These are phyloP conservation scores for Metallyticus violacea DNA, from an alignment of 2,888 invertebrate species.

Conservation along the genomic window DNA sequence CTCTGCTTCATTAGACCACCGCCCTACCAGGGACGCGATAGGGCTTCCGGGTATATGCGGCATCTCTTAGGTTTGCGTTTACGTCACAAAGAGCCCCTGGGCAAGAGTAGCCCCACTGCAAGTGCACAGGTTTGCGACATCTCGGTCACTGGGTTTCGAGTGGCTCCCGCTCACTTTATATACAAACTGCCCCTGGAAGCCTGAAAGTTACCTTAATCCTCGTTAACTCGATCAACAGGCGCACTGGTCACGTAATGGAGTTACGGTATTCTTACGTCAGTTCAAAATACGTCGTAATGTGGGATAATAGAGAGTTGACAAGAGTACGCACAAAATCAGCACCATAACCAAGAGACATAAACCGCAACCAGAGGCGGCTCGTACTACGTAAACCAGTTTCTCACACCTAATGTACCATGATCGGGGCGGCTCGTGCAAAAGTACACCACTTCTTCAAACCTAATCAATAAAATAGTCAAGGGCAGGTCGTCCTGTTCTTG, in stretches of 20 bases:
- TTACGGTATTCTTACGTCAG: neutral
- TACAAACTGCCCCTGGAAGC: neutral
- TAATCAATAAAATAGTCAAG: no score
- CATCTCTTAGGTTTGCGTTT: neutral
- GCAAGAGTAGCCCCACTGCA: no score
- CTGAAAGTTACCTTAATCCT: neutral
- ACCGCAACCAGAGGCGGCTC: neutral
- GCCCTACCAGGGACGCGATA: neutral
- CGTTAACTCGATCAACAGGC: no score
- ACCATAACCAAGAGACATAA: neutral
- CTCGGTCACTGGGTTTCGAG: neutral
- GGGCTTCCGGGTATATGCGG: neutral
- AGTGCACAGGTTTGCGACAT: neutral
- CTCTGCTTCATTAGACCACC: conserved; percentile 23
- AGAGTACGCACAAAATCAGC: no score
- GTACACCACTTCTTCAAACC: no score
- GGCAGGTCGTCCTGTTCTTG: no score
- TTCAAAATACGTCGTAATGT: neutral
- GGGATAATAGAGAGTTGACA: neutral
- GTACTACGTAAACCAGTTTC: no score
- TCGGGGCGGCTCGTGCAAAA: no score
- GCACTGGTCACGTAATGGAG: no score
- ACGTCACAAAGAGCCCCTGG: neutral
- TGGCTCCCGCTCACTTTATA: neutral
- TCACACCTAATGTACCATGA: no score